A percentile compares a stretch with the other conserved stretches of the same genome.
Conservation (phyloP, 2,113 vertebrate genomes). For the Oreochromis aureus region DNA sequence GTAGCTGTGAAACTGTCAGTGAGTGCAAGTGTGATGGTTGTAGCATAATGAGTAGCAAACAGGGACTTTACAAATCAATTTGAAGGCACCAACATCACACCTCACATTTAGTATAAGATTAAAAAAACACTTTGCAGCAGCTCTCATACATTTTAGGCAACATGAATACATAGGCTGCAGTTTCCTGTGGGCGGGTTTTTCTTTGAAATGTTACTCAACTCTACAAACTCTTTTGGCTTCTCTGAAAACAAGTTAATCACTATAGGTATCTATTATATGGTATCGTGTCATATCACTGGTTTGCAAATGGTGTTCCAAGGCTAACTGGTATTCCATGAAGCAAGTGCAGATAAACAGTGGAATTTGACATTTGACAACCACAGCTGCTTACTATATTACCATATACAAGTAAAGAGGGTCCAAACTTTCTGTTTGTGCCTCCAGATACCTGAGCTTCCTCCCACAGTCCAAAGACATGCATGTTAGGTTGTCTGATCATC, state of each 20-base stretch:
- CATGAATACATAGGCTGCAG: neutral
- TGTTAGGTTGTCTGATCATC: neutral
- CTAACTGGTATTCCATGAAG: neutral
- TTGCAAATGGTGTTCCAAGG: neutral
- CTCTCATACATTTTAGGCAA: neutral
- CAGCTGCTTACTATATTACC: neutral
- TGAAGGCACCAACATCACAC: neutral
- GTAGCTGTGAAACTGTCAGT: neutral
- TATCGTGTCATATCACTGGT: neutral
- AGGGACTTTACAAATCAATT: neutral
- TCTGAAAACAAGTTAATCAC: neutral
- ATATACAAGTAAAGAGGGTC: neutral
- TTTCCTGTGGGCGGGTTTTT: neutral
- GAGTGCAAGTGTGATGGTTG: neutral
- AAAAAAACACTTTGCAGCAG: neutral
- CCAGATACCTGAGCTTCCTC: neutral
- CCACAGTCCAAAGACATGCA: neutral
- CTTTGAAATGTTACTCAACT: neutral
- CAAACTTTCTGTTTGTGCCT: neutral
- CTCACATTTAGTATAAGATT: neutral
- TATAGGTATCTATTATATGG: neutral
- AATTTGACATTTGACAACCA: neutral
- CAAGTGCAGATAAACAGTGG: neutral
- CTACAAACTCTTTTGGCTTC: neutral
- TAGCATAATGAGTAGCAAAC: neutral